Evolutionary conservation across 1,140 invertebrate genomes (phyloP).

Genomic region (Aphelenchoides fujianensis): DNA sequence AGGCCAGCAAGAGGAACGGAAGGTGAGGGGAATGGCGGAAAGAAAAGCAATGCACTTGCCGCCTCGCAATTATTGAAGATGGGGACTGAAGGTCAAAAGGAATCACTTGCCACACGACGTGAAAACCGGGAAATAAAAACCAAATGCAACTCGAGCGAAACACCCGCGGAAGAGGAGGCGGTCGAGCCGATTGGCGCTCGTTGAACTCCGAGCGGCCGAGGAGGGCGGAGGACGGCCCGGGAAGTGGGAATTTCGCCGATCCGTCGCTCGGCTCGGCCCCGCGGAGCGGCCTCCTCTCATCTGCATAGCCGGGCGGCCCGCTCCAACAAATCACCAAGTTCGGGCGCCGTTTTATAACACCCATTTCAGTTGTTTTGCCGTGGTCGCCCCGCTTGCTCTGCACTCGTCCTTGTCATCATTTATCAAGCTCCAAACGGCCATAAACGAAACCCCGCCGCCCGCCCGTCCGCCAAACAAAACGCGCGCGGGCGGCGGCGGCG

Average conservation of each 20-base stretch:
- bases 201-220: too few species aligned
- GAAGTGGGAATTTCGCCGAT: neutral
- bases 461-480: neutral
- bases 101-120: too few species aligned
- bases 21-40: too few species aligned
- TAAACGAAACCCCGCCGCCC: neutral
- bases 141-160: too few species aligned
- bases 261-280: neutral
- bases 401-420: neutral
- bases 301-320: slow-evolving; percentile 4
- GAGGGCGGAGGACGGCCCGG: too few species aligned
- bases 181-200: neutral
- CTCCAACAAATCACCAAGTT: slow-evolving; percentile 5
- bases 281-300: neutral
- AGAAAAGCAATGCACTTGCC: too few species aligned
- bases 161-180: neutral
- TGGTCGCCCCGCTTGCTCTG: neutral
- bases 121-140: too few species aligned
- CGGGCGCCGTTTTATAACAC: neutral
- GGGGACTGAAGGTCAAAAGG: too few species aligned
- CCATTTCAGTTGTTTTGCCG: slow-evolving; percentile 2
- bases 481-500: neutral
- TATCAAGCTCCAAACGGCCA: neutral
- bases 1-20: too few species aligned
- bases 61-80: too few species aligned